These are phyloP conservation scores for Hoplias malabaricus DNA, from an alignment of 2,113 vertebrate genomes.

Conservation along the genomic window DNA sequence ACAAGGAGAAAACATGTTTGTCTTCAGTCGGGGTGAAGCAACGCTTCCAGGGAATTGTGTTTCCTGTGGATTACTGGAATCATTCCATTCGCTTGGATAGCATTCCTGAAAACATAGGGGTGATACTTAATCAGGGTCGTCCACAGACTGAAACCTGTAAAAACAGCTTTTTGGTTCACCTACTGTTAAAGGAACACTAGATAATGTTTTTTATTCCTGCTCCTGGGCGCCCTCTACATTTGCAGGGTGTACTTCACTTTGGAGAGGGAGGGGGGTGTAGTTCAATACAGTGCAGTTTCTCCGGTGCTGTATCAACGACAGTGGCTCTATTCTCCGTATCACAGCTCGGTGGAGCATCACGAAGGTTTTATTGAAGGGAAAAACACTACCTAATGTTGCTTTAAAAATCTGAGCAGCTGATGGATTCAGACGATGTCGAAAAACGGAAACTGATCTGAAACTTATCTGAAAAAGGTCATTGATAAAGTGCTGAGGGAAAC, in stretches of 20 bases:
- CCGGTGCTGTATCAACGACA: too few species aligned
- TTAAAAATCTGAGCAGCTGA: too few species aligned
- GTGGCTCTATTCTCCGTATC: too few species aligned
- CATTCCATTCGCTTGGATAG: not conserved
- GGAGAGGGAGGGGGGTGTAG: too few species aligned
- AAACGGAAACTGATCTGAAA: not conserved
- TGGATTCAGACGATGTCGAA: too few species aligned
- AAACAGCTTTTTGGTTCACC: not conserved
- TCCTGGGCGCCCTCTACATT: too few species aligned
- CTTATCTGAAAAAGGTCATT: constrained; percentile 73
- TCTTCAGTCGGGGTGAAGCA: not conserved
- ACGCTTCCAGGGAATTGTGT: not conserved
- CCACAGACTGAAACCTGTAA: not conserved
- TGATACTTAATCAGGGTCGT: not conserved
- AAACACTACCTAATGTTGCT: too few species aligned
- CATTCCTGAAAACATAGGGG: not conserved
- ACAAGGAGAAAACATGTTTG: not conserved
- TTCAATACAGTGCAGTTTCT: not conserved
- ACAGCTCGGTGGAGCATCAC: too few species aligned
- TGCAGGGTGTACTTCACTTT: too few species aligned
- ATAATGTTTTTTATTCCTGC: too few species aligned
- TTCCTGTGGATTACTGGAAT: not conserved
- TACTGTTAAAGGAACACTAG: not conserved
- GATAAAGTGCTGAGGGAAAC: constrained; percentile 62
- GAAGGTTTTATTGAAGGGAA: too few species aligned